These are phyloP conservation scores for Frankliniella intonsa DNA, from an alignment of 2,888 invertebrate species.

Conservation along the genomic window DNA sequence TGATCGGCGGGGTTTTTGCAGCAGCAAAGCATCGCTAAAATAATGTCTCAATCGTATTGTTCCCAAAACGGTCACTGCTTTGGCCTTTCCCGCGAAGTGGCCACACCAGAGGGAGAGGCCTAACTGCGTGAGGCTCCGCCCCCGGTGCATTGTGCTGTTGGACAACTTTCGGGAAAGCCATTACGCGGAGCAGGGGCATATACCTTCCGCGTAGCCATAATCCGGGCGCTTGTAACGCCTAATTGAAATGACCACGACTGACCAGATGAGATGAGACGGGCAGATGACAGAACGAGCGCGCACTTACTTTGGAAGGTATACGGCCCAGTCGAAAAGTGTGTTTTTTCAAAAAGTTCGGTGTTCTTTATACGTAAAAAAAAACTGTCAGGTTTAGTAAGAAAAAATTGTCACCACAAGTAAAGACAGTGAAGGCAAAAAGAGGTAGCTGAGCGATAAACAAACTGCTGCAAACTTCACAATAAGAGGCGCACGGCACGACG, in stretches of 20 bases:
- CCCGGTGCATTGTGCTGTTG: background rate
- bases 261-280: background rate
- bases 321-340: background rate
- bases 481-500: too few relatives aligned
- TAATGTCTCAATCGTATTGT: constrained; percentile 25
- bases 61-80: background rate
- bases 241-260: constrained; percentile 15
- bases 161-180: constrained; percentile 1
- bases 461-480: too few relatives aligned
- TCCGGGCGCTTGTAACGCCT: background rate
- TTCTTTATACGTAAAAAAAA: too few relatives aligned
- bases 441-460: too few relatives aligned
- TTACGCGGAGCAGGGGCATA: constrained; percentile 5
- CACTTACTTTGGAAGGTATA: constrained; percentile 2
- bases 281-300: background rate
- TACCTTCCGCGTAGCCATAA: constrained; percentile 17
- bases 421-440: too few relatives aligned
- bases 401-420: too few relatives aligned
- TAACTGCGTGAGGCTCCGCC: background rate
- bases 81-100: background rate
- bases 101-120: background rate
- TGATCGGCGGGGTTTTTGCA: too few relatives aligned
- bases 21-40: background rate
- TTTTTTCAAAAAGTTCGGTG: too few relatives aligned
- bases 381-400: too few relatives aligned